phyloP scores from a whole-genome alignment of 2,888 invertebrate genomes.

The Chirona hameri region DNA sequence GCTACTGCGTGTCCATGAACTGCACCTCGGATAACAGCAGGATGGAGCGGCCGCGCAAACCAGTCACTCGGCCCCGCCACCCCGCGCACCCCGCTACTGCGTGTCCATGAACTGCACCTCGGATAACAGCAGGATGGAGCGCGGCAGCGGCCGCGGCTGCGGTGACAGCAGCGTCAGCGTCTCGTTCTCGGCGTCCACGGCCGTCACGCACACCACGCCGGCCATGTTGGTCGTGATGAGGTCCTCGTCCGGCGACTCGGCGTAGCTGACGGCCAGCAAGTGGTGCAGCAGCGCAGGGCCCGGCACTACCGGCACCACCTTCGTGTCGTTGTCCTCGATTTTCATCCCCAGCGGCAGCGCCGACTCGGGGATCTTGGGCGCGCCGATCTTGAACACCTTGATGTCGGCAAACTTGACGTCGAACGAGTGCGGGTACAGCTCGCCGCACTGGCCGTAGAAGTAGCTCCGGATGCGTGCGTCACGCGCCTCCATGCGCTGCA shows the following conservation, averaged over 20 bases:
- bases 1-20: no score
- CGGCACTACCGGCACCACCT: constrained; percentile 76
- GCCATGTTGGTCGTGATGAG: constrained; percentile 81
- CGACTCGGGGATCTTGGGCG: constrained; percentile 86
- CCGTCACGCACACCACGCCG: constrained; percentile 90
- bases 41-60: constrained; percentile 53
- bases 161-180: constrained; percentile 86
- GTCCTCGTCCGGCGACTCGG: constrained; percentile 66
- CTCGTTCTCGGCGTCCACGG: constrained; percentile 83
- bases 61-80: no score
- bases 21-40: no score
- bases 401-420: constrained; percentile 60
- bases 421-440: constrained; percentile 86
- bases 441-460: constrained; percentile 71
- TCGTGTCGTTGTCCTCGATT: constrained; percentile 78
- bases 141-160: constrained; percentile 87
- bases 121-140: constrained; percentile 51
- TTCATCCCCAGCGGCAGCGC: constrained; percentile 97
- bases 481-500: constrained; percentile 66
- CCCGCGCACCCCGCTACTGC: no score
- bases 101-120: no score
- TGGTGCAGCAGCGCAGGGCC: constrained; percentile 74
- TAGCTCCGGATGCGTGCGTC: constrained; percentile 85
- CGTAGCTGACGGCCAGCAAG: constrained; percentile 82
- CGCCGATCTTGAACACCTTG: constrained; percentile 90